Evolutionary conservation across 2,113 vertebrate genomes (phyloP).

Genomic region (Cyrtonyx montezumae): DNA sequence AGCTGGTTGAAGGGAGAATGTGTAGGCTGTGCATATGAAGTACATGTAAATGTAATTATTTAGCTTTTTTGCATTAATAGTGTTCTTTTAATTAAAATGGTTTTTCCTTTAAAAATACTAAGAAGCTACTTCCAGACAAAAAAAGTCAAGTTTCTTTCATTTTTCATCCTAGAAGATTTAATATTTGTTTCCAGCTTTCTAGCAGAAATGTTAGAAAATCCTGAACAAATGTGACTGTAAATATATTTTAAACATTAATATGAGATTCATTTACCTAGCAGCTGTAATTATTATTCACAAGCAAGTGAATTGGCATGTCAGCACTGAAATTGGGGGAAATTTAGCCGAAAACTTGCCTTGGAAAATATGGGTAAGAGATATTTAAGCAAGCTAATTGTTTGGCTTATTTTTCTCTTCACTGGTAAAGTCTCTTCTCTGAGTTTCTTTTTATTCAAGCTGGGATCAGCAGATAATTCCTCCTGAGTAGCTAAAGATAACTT

Average conservation of each 20-base stretch:
- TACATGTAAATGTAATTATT: neutral
- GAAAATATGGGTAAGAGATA: neutral
- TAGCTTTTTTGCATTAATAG: neutral
- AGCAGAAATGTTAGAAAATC: neutral
- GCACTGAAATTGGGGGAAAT: neutral
- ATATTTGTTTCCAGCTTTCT: neutral
- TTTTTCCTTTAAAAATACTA: neutral
- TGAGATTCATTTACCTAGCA: neutral
- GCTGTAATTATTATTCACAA: neutral
- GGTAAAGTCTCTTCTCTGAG: neutral
- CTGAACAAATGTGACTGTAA: neutral
- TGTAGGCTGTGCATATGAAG: neutral
- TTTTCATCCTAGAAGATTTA: neutral
- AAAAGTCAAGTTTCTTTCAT: neutral
- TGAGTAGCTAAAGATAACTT: slow-evolving; percentile 21
- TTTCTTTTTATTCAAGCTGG: slow-evolving; percentile 1
- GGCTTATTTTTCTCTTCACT: neutral
- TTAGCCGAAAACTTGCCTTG: neutral
- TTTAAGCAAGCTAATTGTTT: slow-evolving; percentile 2
- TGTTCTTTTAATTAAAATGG: neutral
- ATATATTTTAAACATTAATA: neutral
- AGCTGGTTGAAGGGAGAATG: neutral
- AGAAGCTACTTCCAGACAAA: neutral
- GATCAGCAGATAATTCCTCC: slow-evolving; percentile 29
- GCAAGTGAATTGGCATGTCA: neutral